Conservation (phyloP, 2,797 vertebrate species). For the Sebastes trivittatus region DNA sequence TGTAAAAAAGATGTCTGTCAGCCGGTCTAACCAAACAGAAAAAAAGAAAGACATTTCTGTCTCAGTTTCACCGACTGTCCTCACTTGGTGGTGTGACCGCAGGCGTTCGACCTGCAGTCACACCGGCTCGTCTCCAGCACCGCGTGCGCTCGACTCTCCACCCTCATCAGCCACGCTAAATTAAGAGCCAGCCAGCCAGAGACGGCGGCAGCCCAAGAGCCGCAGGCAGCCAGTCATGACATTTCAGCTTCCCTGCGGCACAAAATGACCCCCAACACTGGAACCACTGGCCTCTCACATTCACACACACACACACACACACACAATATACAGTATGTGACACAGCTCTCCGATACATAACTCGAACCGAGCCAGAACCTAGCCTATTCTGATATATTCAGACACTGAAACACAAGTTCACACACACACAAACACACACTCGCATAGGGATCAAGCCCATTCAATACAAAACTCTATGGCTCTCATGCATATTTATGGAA, state of each 20-base stretch:
- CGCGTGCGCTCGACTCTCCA: conserved; percentile 8
- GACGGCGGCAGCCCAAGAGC: conserved; percentile 44
- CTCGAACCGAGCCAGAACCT: conserved; percentile 1
- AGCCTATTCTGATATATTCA: conserved; percentile 10
- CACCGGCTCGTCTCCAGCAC: conserved; percentile 1
- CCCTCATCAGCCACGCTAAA: conserved; percentile 63
- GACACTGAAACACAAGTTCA: not conserved
- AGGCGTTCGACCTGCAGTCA: conserved; percentile 9
- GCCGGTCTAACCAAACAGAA: not conserved
- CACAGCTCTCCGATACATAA: conserved; percentile 1
- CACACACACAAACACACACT: conserved; percentile 1
- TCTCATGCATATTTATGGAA: conserved; percentile 74
- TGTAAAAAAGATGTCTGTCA: not conserved
- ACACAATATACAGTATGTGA: not conserved
- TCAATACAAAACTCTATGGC: conserved; percentile 53
- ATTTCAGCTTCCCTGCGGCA: conserved; percentile 72
- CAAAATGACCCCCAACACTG: conserved; percentile 48
- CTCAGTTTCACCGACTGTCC: not conserved
- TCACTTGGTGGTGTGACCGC: not conserved
- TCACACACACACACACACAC: conserved; percentile 14
- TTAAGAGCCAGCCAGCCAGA: conserved; percentile 48
- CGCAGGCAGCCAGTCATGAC: conserved; percentile 55
- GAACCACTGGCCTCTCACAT: not conserved
- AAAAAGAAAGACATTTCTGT: not conserved
- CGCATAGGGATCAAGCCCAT: conserved; percentile 36